Conservation (phyloP, 2,113 vertebrate genomes). For the Malaclemys terrapin region DNA sequence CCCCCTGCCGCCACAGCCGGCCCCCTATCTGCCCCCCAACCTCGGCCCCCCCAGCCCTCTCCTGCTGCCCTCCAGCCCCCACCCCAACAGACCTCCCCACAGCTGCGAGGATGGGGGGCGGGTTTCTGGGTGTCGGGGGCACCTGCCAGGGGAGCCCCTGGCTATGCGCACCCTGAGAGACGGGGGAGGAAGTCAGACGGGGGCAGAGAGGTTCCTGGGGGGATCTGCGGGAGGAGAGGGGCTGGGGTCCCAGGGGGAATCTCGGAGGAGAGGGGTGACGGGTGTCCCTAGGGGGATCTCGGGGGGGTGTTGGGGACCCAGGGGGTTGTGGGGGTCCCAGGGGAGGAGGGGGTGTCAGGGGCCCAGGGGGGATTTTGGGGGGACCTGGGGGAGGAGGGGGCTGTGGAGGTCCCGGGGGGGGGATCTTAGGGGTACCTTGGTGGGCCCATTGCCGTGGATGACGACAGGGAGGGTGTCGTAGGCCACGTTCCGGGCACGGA, state of each 20-base stretch:
- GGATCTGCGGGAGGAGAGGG: background rate
- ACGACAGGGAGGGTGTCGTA: constrained; percentile 85
- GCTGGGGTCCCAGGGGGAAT: no score
- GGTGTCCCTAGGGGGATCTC: no score
- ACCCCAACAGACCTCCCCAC: no score
- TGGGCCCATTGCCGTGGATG: constrained; percentile 86
- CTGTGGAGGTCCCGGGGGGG: no score
- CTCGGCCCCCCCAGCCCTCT: background rate
- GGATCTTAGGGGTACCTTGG: constrained; percentile 77
- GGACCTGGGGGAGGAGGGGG: background rate
- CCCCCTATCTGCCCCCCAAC: no score
- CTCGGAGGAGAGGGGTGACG: background rate
- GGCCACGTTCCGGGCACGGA: constrained; percentile 84
- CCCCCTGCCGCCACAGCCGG: background rate
- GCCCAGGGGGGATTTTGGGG: background rate
- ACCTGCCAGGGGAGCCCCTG: no score
- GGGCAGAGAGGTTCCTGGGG: background rate
- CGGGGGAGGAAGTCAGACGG: background rate
- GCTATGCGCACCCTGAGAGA: background rate
- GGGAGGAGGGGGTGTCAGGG: background rate
- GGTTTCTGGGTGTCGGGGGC: no score
- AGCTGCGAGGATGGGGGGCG: no score
- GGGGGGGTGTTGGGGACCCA: no score
- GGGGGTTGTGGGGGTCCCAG: no score
- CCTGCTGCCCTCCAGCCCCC: background rate